Base-by-base conservation (phyloP, 1,140 invertebrate species). In the Sitobion miscanthi region DNA sequence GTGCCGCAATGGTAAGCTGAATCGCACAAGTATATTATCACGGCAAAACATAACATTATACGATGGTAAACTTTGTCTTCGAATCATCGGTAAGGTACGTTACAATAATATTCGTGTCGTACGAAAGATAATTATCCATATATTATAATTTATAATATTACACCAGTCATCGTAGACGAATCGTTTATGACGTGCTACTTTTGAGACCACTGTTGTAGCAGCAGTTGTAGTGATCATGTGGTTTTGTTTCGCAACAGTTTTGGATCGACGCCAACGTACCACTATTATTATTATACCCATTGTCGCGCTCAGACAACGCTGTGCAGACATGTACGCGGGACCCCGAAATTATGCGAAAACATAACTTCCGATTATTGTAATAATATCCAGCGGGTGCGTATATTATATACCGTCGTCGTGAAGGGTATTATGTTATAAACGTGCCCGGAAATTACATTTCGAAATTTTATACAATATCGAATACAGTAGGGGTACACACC, bases 401-500 rank as follows among this genome's bases (percentile, higher is more conserved):
- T 69, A 57, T 30, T n/a, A 69, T n/a, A 23, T 25, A 17, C 30
- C 8, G n/a, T 17, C 11, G 30, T 14, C n/a, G 30, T 77, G 62
- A 77, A 77, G n/a, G 62, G 62, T n/a, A 77, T n/a, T 77, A 35
- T 77, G 62, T 77, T 77, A 77, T 77, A 77, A 77, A 77, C 62
- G 62, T 77, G 62, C 62, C n/a, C n/a, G 62, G 62, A 77, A 77
- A 77, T 77, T 77, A 77, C n/a, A 14, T 77, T 30, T 6, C 62
- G 30, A 17, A 77, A 77, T 77, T 77, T n/a, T 77, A 77, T 77
- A 77, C 30, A 6, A 77, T 77, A 77, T 77, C 21, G 52, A 54
- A 54, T 23, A 54, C 20, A 35, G 3, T 77, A 62, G 54, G 54
- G 23, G 14, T 7, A 7, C 9, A 57, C n/a, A 17, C 14, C n/a